Percentiles rank a stretch among this genome's conserved stretches.
Conservation (phyloP, 2,797 vertebrate genomes). For the Leontocebus nigricollis region DNA sequence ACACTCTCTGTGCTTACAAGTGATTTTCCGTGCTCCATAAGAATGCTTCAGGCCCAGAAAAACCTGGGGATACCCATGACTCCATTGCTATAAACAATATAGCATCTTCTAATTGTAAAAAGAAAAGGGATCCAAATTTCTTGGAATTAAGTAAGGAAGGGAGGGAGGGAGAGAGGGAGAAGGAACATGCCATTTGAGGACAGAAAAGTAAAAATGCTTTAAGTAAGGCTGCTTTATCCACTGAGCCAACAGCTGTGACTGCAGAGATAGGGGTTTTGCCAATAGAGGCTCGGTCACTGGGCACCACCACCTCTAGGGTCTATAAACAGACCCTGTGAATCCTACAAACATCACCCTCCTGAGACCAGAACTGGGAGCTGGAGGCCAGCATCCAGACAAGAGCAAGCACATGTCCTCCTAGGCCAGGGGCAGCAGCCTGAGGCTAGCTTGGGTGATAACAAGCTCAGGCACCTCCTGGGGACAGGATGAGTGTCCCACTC, state of each 20-base stretch:
- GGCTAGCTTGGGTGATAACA: neutral
- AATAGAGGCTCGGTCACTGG: neutral
- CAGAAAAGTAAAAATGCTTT: neutral
- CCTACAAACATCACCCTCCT: neutral
- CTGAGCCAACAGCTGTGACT: rapidly evolving
- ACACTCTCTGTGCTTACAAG: neutral
- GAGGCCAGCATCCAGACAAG: neutral
- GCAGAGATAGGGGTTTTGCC: neutral
- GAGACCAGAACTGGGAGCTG: neutral
- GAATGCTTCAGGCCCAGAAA: neutral
- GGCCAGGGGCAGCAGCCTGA: neutral
- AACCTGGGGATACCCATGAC: neutral
- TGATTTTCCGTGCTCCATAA: neutral
- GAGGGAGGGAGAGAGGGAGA: too few relatives aligned
- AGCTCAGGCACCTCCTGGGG: neutral
- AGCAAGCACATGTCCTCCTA: rapidly evolving
- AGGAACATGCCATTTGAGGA: neutral
- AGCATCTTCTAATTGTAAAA: neutral
- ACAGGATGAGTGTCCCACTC: rapidly evolving
- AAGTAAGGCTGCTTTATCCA: neutral
- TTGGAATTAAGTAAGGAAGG: neutral
- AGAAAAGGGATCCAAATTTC: neutral
- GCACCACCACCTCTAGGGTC: neutral
- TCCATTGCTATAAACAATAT: neutral
- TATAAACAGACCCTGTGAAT: neutral